Conservation (phyloP, 2,888 invertebrate species). For the Synergus umbraculus region DNA sequence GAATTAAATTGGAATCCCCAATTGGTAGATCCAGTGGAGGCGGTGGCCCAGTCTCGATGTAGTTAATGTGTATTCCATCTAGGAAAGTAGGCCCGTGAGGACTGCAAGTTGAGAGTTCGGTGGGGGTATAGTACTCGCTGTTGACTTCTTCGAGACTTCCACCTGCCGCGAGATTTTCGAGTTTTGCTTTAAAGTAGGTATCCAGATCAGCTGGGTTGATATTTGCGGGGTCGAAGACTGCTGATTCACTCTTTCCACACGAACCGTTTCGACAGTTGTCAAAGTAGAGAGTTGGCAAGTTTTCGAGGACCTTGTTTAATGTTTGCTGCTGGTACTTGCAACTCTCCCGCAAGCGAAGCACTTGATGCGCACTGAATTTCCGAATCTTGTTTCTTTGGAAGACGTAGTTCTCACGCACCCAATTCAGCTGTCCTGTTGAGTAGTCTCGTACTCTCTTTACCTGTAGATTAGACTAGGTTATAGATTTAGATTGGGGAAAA, state of each 20-base stretch:
- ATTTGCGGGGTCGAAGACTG: slow-evolving; percentile 84
- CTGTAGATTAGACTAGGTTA: slow-evolving; percentile 78
- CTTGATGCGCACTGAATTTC: slow-evolving; percentile 96
- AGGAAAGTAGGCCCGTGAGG: slow-evolving; percentile 66
- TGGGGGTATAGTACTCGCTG: slow-evolving; percentile 89
- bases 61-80: slow-evolving; percentile 84
- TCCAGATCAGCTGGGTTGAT: slow-evolving; percentile 75
- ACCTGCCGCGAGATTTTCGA: slow-evolving; percentile 81
- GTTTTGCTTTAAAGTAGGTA: slow-evolving; percentile 81
- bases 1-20: slow-evolving; percentile 42
- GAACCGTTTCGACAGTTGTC: slow-evolving; percentile 95
- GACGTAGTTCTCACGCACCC: slow-evolving; percentile 96
- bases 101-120: slow-evolving; percentile 82
- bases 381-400: slow-evolving; percentile 96
- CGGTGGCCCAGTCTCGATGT: slow-evolving; percentile 79
- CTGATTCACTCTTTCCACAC: slow-evolving; percentile 87
- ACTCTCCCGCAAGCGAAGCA: slow-evolving; percentile 91
- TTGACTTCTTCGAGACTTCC: slow-evolving; percentile 80
- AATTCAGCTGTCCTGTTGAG: slow-evolving; percentile 92
- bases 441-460: slow-evolving; percentile 95
- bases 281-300: slow-evolving; percentile 92
- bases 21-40: slow-evolving; percentile 49
- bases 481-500: slow-evolving; percentile 28
- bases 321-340: slow-evolving; percentile 98
- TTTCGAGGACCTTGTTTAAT: slow-evolving; percentile 94